Base-by-base conservation (phyloP, 2,113 vertebrate genomes). In the Brienomyrus brachyistius region DNA sequence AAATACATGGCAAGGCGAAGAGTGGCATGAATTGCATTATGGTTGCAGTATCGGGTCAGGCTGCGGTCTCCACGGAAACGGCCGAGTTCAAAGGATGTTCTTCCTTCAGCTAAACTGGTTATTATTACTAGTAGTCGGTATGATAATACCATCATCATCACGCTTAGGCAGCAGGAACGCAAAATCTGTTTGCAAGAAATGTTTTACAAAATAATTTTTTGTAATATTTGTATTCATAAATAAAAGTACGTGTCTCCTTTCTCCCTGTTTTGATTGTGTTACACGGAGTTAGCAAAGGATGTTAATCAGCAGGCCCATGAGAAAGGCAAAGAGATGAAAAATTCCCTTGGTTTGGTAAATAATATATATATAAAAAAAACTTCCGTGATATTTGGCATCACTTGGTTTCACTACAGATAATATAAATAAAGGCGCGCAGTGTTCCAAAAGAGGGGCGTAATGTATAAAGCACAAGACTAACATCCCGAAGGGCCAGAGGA, bases 1-100 rank as follows among this genome's bases (percentile, higher is more conserved):
- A 90, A 90, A 83, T 84, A 19, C 51, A 70, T 31, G 89, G 74
- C 23, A 89, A 89, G 56, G 91, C 91, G 90, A 91, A 83, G 91
- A 91, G 90, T 92, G 92, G 92, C 89, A 87, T 93, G 91, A 74
- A 92, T 92, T 90, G 91, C 92, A 91, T 89, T 43, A 89, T 66
- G 15, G 91, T 35, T 10, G 85, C 54, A 35, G 3, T 27, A 19
- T 85, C 40, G 54, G 86, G 87, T 52, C 56, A 86, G 82, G 83
- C 35, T 66, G 45, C 21, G 47, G 51, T 56, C 54, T 85, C 80
- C 52, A 35, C 47, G 51, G 59, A 90, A 88, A 90, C 19, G 21
- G 47, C 10, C 13, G 7, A 70, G 87, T 66, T 90, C 27, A 90
- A 89, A 89, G 74, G 77, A 59, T 89, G 50, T 40, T 82, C 70